phyloP scores from a whole-genome alignment of 2,888 invertebrate genomes.

The Pandemis cinnamomeana region DNA sequence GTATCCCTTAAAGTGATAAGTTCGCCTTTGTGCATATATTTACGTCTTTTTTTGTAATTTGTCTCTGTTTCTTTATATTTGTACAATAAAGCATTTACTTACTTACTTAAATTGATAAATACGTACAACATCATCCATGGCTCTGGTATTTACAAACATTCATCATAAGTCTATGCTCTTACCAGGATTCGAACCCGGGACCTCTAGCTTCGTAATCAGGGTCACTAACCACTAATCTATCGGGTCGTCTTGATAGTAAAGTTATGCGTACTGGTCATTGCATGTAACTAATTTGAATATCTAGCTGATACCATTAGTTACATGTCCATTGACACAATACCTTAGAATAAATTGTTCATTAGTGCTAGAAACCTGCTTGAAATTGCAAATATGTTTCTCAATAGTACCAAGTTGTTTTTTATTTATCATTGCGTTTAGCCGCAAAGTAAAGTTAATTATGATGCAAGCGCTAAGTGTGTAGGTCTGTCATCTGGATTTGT shows the following conservation, averaged over 20 bases:
- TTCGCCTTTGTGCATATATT: too few species aligned
- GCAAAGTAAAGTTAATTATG: conserved; percentile 5
- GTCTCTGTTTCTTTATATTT: too few species aligned
- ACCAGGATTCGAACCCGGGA: too few species aligned
- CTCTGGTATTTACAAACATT: too few species aligned
- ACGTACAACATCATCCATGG: too few species aligned
- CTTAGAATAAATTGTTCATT: conserved; percentile 17
- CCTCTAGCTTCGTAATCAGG: too few species aligned
- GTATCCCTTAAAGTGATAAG: too few species aligned
- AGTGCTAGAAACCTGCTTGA: neutral
- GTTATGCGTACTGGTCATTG: conserved; percentile 11
- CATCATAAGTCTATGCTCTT: too few species aligned
- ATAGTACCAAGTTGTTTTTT: neutral
- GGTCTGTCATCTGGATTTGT: conserved; percentile 6
- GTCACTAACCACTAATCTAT: too few species aligned
- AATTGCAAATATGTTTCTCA: neutral
- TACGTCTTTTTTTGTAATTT: too few species aligned
- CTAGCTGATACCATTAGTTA: conserved; percentile 32
- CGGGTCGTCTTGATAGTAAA: neutral
- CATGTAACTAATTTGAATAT: conserved; percentile 30
- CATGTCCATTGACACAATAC: conserved; percentile 23
- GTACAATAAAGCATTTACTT: too few species aligned
- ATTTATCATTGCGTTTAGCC: neutral
- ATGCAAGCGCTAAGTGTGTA: conserved; percentile 4
- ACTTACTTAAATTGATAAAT: too few species aligned